Conservation (phyloP, 1,140 invertebrate genomes). For the Philotrypesis tridentata region DNA sequence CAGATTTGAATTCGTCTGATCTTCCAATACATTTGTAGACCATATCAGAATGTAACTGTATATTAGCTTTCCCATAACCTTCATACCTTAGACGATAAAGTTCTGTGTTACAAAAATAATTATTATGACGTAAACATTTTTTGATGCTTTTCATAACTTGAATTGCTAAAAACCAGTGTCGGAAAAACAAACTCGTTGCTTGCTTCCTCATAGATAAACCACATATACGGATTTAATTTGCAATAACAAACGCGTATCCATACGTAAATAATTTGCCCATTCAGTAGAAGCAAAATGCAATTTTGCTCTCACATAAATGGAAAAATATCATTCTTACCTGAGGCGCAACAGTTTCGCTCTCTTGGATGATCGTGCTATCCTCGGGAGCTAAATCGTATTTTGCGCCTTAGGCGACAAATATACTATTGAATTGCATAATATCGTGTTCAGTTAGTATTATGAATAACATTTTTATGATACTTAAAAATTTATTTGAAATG, state of each 20-base stretch:
- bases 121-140: constrained; percentile 6
- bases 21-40: constrained; percentile 49
- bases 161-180: constrained; percentile 1
- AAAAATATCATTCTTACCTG: no score
- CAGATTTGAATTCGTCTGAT: constrained; percentile 45
- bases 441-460: background rate
- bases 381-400: no score
- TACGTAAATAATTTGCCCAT: background rate
- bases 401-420: background rate
- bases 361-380: background rate
- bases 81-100: constrained; percentile 37
- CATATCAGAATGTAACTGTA: constrained; percentile 40
- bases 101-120: constrained; percentile 14
- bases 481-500: background rate
- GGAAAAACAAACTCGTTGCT: background rate
- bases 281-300: no score
- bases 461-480: background rate
- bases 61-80: constrained; percentile 45
- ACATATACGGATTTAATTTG: constrained; percentile 3
- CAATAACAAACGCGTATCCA: background rate
- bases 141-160: constrained; percentile 32
- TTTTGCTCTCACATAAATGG: no score
- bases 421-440: background rate
- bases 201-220: constrained; percentile 36
- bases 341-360: no score